Evolutionary conservation across 2,797 vertebrate species (phyloP), one percentile per base, ranked within the genome.

Genomic region (Microctenopoma lineatum): DNA sequence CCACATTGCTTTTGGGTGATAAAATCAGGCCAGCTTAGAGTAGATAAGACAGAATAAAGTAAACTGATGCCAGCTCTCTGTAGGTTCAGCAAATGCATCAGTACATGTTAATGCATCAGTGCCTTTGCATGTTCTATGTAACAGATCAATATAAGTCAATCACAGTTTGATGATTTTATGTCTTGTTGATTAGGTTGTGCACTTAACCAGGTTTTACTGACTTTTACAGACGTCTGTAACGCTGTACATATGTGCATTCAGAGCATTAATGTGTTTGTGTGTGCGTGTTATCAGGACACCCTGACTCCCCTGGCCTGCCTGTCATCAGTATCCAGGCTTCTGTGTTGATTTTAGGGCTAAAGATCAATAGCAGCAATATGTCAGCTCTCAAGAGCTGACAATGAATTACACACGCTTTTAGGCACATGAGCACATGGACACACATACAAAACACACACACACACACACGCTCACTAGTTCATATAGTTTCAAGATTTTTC

Each of bases 341-440:
- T 75, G 82, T 92, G 92, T 95, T 92, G 92, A 92, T 94, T 91
- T 92, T 90, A 81, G 79, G 73, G 54, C 86, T 88, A 90, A 95
- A 96, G 94, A 96, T 96, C 95, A 95, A 96, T 96, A 95, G 84
- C 85, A 15, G 87, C 95, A 95, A 94, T 94, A 95, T 95, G 95
- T 92, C 88, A 88, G 90, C 93, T 91, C 94, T 94, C 87, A 87
- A 95, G 92, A 86, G 85, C 73, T 84, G 75, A 91, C 92, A 89
- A 91, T 93, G 85, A 93, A 94, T 94, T 92, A 90, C 89, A 90
- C 89, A 81, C 36, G 36, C 88, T 93, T 93, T 94, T 92, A 91
- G 87, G 86, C 89, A 91, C 90, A 90, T 70, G 61, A 92, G 89
- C 79, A 90, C 87, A 74, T 84, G 39, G 18, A 80, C 73, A 90